Evolutionary conservation across 2,888 invertebrate species (phyloP).

Genomic region (Periphyllus acericola): DNA sequence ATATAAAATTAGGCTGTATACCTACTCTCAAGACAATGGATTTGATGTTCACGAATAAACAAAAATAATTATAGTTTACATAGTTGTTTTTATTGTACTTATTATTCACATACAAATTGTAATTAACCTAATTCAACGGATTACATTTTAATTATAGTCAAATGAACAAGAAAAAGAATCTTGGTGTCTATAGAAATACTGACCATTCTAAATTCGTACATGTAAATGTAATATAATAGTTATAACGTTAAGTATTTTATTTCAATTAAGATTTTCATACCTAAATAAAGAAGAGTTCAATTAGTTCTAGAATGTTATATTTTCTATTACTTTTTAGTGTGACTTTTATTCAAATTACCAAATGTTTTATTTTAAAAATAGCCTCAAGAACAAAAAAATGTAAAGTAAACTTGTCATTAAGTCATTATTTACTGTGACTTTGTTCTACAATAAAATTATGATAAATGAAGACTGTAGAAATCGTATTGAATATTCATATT

Average conservation of each 20-base stretch:
- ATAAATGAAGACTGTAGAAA: no score
- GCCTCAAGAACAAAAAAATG: no score
- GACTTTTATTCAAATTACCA: no score
- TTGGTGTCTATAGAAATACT: background rate
- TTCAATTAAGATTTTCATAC: background rate
- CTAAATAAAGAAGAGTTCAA: background rate
- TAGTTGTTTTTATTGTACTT: slow-evolving; percentile 25
- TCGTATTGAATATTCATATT: background rate
- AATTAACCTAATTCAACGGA: slow-evolving; percentile 32
- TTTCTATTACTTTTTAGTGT: background rate
- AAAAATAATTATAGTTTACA: slow-evolving; percentile 43
- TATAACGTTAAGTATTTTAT: background rate
- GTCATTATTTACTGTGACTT: no score
- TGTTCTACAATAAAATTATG: no score
- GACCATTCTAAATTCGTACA: background rate
- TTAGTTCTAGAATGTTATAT: background rate
- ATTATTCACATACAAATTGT: background rate
- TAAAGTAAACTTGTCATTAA: no score
- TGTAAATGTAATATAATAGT: background rate
- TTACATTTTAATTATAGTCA: slow-evolving; percentile 2
- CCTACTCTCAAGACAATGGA: slow-evolving; percentile 12
- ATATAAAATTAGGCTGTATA: slow-evolving; percentile 18
- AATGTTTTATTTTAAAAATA: no score
- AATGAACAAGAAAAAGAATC: background rate
- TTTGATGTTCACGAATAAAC: background rate